Base-by-base conservation (phyloP, 2,888 invertebrate genomes). In the Panorpa germanica region DNA sequence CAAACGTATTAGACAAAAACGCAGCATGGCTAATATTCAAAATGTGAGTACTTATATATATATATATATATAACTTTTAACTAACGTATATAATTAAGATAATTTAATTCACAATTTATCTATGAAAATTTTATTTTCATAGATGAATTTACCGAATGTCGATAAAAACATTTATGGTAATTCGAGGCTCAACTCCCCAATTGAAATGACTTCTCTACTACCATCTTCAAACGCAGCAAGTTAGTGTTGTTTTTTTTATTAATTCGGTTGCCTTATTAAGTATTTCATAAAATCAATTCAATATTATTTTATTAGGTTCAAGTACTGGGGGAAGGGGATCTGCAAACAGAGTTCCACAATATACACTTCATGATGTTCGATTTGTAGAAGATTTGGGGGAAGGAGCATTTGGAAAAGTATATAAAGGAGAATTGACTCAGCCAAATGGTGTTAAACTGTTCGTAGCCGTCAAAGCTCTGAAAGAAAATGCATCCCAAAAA, bases 341-440 rank as follows among this genome's bases (percentile, higher is more conserved):
- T n/a, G 40, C 49, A 2, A 48, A 70, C 3, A 57, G 76, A 42
- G 77, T 88, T 24, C 74, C 83, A 3, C 90, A 91, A 43, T 88
- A 85, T 48, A 76, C 81, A 0, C 59, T 86, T 35, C 72, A 78
- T 34, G 80, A 83, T 50, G 77, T 88, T 1, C 67, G 74, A 38
- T 85, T 91, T 48, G 62, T 86, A 26, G 85, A 90, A 49, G 86
- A 91, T 52, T 57, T 95, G 17, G 93, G 93, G 13, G 91, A 93
- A 57, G 93, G 96, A 8, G 90, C 91, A 17, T 96, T 93, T 52
- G 95, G 95, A 53, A 91, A 88, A 61, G 93, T 95, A 0, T 96
- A 88, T 52, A 90, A 90, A 56, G 95, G 93, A 2, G 86, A 91
- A 49, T 58, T 93, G 31, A 64, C 66, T n/a, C 67, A 64, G 44